Conservation (phyloP, 1,140 invertebrate genomes). For the Ridgeia piscesae region DNA sequence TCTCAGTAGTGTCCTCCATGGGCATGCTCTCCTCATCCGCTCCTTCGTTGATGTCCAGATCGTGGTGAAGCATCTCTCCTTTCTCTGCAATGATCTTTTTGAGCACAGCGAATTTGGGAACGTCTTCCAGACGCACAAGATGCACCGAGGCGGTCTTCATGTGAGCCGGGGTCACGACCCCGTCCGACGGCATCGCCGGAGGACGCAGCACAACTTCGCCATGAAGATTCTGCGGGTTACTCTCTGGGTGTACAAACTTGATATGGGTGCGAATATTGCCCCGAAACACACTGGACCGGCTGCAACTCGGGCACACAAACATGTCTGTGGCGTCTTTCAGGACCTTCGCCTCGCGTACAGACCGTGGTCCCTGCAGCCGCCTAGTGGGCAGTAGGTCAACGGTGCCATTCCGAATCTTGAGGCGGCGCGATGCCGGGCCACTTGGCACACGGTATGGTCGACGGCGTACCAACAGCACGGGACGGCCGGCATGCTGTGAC, state of each 20-base stretch:
- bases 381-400: not conserved
- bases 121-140: constrained; percentile 21
- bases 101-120: constrained; percentile 17
- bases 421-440: not conserved
- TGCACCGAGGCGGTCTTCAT: not conserved
- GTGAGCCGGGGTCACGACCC: not conserved
- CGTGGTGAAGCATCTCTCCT: constrained; percentile 11
- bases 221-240: not conserved
- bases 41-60: constrained; percentile 27
- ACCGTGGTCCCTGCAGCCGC: constrained; percentile 19
- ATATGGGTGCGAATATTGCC: constrained; percentile 22
- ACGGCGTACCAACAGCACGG: not conserved
- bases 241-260: constrained; percentile 26
- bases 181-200: not conserved
- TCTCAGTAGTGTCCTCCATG: not conserved
- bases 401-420: not conserved
- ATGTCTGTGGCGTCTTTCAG: not conserved
- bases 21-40: constrained; percentile 2
- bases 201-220: not conserved
- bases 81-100: constrained; percentile 22
- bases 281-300: constrained; percentile 17
- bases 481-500: not conserved
- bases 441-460: not conserved
- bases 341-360: constrained; percentile 16
- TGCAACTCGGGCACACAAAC: constrained; percentile 20